These are phyloP conservation scores for Doris montereyensis DNA, from an alignment of 2,888 invertebrate genomes.

Conservation along the genomic window DNA sequence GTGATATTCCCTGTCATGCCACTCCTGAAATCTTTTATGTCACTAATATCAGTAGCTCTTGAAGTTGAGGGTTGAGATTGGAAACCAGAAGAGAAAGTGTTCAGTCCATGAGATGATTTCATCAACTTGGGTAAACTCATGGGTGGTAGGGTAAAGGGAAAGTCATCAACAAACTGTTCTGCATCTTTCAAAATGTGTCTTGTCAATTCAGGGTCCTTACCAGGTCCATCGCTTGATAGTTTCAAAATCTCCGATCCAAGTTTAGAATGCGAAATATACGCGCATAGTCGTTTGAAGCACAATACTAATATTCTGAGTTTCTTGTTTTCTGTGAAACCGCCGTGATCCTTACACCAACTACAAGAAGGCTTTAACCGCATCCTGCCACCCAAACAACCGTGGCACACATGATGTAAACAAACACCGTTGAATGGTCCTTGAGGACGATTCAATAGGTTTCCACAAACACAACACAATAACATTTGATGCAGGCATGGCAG, in stretches of 20 bases:
- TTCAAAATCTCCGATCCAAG: slow-evolving; percentile 51
- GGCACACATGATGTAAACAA: slow-evolving; percentile 92
- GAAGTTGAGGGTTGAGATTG: neutral
- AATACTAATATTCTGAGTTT: slow-evolving; percentile 86
- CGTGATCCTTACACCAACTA: slow-evolving; percentile 87
- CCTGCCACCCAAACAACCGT: slow-evolving; percentile 85
- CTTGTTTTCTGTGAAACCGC: slow-evolving; percentile 86
- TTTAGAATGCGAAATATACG: slow-evolving; percentile 79
- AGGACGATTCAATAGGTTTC: slow-evolving; percentile 86
- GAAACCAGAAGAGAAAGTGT: neutral
- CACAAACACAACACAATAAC: slow-evolving; percentile 91
- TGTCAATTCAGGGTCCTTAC: slow-evolving; percentile 53
- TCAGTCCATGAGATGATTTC: neutral
- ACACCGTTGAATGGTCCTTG: slow-evolving; percentile 82
- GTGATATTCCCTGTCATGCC: neutral
- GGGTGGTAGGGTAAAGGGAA: slow-evolving; percentile 42
- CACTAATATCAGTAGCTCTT: neutral
- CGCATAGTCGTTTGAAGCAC: slow-evolving; percentile 91
- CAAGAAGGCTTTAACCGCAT: slow-evolving; percentile 90
- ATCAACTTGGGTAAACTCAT: slow-evolving; percentile 18
- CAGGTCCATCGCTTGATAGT: slow-evolving; percentile 51
- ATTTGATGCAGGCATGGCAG: slow-evolving; percentile 89
- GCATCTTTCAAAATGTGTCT: slow-evolving; percentile 63
- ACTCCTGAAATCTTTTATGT: neutral
- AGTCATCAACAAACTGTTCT: slow-evolving; percentile 53